Base-by-base conservation (phyloP, 2,113 vertebrate species). In the Malaclemys terrapin region DNA sequence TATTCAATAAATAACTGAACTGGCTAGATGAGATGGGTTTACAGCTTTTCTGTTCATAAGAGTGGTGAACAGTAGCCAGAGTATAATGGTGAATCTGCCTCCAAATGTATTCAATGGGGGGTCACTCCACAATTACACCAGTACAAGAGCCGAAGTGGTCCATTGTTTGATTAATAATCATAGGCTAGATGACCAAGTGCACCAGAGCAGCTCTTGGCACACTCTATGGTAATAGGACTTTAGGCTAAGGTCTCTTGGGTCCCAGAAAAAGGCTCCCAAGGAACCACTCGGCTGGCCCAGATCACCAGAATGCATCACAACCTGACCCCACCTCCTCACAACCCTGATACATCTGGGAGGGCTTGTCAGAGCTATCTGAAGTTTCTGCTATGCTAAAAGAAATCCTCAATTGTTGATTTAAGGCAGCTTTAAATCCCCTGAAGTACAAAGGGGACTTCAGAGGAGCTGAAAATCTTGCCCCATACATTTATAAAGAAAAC, bases 311-410 rank as follows among this genome's bases (percentile, higher is more conserved):
- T 1, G 7, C 3, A 50, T 87, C 82, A n/a, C 59, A 19, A 2
- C 53, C 5, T 4, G 42, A 13, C 4, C 50, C 1, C 4, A 10
- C 0, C 22, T 76, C 10, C 27, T 91, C 45, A 52, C 5, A 2
- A 1, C 76, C 19, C 10, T 76, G 82, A 0, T 12, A 17, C 45
- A 31, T 4, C 4, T 5, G 42, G 82, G 3, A 89, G 89, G 10
- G 27, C 12, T 8, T 62, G 5, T 4, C 24, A 65, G n/a, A 65
- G n/a, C 13, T 53, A 31, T 10, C 59, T 27, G 22, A 83, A 54
- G 1, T 49, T 78, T 90, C 78, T 57, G 4, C 3, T 35, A 11
- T 72, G 72, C 57, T 14, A 16, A 3, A 35, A 90, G 13, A 72
- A 2, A 80, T 8, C 1, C 0, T 93, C 10, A 22, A 6, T 6